These are phyloP conservation scores for Hypsopygia costalis DNA, from an alignment of 2,888 invertebrate species.

Conservation along the genomic window DNA sequence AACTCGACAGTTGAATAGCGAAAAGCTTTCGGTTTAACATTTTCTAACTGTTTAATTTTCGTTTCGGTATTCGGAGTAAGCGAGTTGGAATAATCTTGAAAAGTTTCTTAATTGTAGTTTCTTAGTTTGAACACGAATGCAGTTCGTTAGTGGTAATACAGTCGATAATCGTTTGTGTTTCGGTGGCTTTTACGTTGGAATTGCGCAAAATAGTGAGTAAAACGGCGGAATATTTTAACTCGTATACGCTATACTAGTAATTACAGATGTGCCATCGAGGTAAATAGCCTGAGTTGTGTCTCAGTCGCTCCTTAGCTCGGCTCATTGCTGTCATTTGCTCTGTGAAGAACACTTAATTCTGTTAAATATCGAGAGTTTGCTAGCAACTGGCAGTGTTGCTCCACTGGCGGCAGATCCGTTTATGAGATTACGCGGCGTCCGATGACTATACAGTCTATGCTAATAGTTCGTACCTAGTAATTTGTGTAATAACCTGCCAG, in stretches of 20 bases:
- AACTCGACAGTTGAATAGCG: constrained; percentile 2
- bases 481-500: constrained; percentile 39
- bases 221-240: constrained; percentile 64
- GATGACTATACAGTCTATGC: constrained; percentile 46
- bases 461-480: constrained; percentile 49
- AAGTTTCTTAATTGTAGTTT: constrained; percentile 20
- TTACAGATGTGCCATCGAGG: constrained; percentile 70
- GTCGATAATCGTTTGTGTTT: constrained; percentile 42
- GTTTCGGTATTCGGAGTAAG: constrained; percentile 14
- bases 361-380: constrained; percentile 47
- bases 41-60: constrained; percentile 21
- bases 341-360: constrained; percentile 55
- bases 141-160: constrained; percentile 30
- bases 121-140: constrained; percentile 13
- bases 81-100: constrained; percentile 16
- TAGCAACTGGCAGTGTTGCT: too few species aligned
- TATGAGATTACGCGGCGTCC: constrained; percentile 43
- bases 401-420: constrained; percentile 44
- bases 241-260: constrained; percentile 62
- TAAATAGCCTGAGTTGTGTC: constrained; percentile 58
- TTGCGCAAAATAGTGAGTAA: constrained; percentile 34
- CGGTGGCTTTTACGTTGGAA: constrained; percentile 39
- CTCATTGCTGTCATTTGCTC: constrained; percentile 61
- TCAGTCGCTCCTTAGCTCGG: constrained; percentile 43
- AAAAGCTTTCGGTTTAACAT: constrained; percentile 14